Conservation (phyloP, 2,888 invertebrate genomes). For the Cantharis rufa region DNA sequence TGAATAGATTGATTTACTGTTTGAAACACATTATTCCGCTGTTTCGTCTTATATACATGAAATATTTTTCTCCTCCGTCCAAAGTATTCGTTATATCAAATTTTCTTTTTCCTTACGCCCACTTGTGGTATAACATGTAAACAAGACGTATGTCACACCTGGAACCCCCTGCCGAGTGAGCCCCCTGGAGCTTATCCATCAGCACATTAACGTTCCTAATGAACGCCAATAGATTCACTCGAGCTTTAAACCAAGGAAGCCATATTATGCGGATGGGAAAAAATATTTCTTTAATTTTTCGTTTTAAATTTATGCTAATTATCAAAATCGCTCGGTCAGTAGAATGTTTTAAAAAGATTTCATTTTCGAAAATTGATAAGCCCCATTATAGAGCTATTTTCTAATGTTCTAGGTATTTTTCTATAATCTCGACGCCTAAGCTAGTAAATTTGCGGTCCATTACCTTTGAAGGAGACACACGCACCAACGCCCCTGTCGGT, state of each 20-base stretch:
- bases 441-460: constrained; percentile 46
- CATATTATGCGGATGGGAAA: constrained; percentile 30
- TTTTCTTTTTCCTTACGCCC: constrained; percentile 16
- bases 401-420: constrained; percentile 15
- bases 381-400: background rate
- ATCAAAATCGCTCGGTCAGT: background rate
- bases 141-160: constrained; percentile 31
- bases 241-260: constrained; percentile 17
- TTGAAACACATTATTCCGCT: constrained; percentile 24
- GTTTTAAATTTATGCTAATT: background rate
- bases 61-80: background rate
- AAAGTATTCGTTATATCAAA: constrained; percentile 10
- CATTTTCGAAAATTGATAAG: background rate
- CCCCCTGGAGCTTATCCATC: constrained; percentile 26
- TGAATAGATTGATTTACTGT: constrained; percentile 53
- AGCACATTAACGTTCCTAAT: constrained; percentile 20
- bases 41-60: background rate
- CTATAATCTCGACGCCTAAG: constrained; percentile 26
- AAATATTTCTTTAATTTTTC: constrained; percentile 3
- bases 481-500: constrained; percentile 54
- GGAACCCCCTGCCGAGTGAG: constrained; percentile 23
- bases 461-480: constrained; percentile 48
- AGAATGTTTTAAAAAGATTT: background rate
- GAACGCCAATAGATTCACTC: constrained; percentile 29
- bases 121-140: constrained; percentile 26